These are phyloP conservation scores for Pseudochirops corinnae DNA, from an alignment of 2,797 vertebrate genomes.

Conservation along the genomic window DNA sequence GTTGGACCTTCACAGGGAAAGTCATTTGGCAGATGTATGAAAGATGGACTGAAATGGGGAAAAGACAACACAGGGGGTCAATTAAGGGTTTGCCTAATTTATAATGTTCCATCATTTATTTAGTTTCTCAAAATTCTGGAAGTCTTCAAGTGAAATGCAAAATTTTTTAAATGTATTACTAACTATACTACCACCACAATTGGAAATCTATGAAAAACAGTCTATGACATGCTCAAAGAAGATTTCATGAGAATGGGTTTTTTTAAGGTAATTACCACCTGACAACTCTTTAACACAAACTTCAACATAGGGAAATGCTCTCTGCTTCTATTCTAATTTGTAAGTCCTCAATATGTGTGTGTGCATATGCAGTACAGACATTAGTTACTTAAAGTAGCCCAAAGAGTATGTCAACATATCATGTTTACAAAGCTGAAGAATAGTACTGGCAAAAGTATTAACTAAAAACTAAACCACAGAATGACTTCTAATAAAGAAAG, in stretches of 20 bases:
- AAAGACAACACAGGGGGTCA: slow-evolving; percentile 31
- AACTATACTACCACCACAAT: slow-evolving; percentile 21
- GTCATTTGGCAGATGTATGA: slow-evolving; percentile 18
- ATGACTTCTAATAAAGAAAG: slow-evolving; percentile 27
- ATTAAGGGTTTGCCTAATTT: not conserved
- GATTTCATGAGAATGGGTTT: slow-evolving; percentile 15
- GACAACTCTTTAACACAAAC: slow-evolving; percentile 62
- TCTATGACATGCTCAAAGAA: slow-evolving; percentile 22
- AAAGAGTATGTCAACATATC: slow-evolving; percentile 22
- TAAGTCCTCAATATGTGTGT: slow-evolving; percentile 7
- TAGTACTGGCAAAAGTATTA: slow-evolving; percentile 49
- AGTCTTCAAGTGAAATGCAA: slow-evolving; percentile 2
- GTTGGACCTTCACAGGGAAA: too few species aligned
- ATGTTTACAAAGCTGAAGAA: slow-evolving; percentile 50
- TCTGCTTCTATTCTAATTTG: slow-evolving; percentile 65
- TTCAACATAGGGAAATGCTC: slow-evolving; percentile 48
- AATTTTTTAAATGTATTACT: not conserved
- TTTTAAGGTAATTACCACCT: slow-evolving; percentile 12
- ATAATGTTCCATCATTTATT: not conserved
- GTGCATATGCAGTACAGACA: slow-evolving; percentile 4
- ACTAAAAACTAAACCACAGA: slow-evolving; percentile 42
- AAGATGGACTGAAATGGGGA: not conserved
- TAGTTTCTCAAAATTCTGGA: slow-evolving; percentile 25
- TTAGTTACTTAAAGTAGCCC: slow-evolving; percentile 42
- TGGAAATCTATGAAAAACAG: slow-evolving; percentile 43